Evolutionary conservation across 2,888 invertebrate species (phyloP).

Genomic region (Lycaena phlaeas): DNA sequence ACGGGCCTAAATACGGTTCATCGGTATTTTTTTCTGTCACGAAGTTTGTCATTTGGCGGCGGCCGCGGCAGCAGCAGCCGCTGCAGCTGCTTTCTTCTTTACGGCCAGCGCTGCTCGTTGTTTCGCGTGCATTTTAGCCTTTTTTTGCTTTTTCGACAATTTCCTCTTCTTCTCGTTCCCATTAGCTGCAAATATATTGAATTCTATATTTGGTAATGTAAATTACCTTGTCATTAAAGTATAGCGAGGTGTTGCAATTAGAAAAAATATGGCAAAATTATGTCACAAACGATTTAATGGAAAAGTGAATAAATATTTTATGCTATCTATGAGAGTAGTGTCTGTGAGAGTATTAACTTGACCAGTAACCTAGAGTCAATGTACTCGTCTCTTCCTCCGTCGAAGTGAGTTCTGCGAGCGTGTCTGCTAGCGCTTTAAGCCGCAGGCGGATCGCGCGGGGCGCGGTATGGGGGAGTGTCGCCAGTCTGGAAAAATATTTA

Average conservation of each 20-base stretch:
- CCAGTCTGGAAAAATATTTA: slow-evolving; percentile 44
- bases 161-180: slow-evolving; percentile 53
- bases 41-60: slow-evolving; percentile 42
- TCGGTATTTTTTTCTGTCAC: no score
- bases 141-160: slow-evolving; percentile 58
- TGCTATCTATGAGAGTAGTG: no score
- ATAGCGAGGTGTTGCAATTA: no score
- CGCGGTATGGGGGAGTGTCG: slow-evolving; percentile 51
- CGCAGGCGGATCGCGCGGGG: slow-evolving; percentile 48
- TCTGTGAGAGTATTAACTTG: no score
- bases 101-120: slow-evolving; percentile 61
- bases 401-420: slow-evolving; percentile 57
- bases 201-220: background rate
- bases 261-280: no score
- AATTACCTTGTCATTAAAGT: no score
- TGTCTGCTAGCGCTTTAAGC: slow-evolving; percentile 52
- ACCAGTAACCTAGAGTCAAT: slow-evolving; percentile 33
- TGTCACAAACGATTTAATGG: no score
- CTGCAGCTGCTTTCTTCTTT: slow-evolving; percentile 62
- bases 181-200: slow-evolving; percentile 25
- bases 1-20: no score
- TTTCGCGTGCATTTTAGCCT: slow-evolving; percentile 59
- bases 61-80: slow-evolving; percentile 51
- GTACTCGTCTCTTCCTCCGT: slow-evolving; percentile 46
- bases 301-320: no score